A percentile compares a stretch with the other conserved stretches of the same genome.
Conservation (phyloP, 1,140 invertebrate species). For the Aphis craccivora region DNA sequence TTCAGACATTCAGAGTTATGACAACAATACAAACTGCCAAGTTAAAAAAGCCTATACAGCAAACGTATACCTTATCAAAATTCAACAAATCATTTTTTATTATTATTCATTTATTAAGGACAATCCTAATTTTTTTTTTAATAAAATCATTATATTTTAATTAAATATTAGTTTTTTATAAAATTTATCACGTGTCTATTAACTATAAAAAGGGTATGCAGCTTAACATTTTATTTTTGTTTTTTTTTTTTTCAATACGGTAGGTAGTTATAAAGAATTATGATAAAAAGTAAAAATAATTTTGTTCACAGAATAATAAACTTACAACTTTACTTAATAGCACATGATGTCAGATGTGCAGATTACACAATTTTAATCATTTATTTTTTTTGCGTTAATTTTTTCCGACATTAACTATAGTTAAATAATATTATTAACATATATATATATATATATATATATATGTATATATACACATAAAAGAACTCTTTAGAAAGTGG, state of each 20-base stretch:
- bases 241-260: neutral
- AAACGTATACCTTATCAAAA: neutral
- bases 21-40: neutral
- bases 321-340: neutral
- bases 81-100: neutral
- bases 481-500: neutral
- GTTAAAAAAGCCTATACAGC: neutral
- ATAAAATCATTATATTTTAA: neutral
- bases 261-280: neutral
- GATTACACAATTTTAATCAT: neutral
- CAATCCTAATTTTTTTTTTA: neutral
- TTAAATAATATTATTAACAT: conserved; percentile 27
- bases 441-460: too few species aligned
- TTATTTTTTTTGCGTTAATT: conserved; percentile 17
- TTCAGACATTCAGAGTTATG: neutral
- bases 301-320: neutral
- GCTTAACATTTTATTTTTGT: neutral
- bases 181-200: neutral
- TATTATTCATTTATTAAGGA: neutral
- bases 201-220: neutral
- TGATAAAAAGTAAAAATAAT: neutral
- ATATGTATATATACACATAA: conserved; percentile 24
- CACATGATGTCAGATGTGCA: neutral
- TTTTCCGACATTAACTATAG: neutral
- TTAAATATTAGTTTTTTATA: neutral